Percentiles rank a stretch among this genome's conserved stretches.
Evolutionary conservation across 1,140 invertebrate genomes (phyloP).

Genomic region (Danaus melanippus): DNA sequence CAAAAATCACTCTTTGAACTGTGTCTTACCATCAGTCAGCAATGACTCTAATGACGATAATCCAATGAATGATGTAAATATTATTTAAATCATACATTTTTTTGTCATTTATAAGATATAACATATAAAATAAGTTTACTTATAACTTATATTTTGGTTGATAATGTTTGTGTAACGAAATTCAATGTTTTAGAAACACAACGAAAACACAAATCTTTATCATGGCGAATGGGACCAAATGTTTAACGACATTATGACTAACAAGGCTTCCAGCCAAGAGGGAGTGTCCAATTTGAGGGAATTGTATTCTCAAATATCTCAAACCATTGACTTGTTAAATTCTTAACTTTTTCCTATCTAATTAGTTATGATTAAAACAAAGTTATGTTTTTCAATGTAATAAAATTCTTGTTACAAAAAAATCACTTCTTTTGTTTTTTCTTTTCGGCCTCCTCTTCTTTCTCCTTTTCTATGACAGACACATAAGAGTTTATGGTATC

Average conservation of each 20-base stretch:
- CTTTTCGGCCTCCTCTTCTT: slow-evolving; percentile 97
- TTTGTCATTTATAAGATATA: slow-evolving; percentile 9
- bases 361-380: slow-evolving; percentile 12
- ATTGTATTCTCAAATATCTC: slow-evolving; percentile 63
- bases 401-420: slow-evolving; percentile 42
- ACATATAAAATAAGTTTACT: background rate
- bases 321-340: slow-evolving; percentile 64
- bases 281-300: slow-evolving; percentile 62
- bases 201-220: slow-evolving; percentile 44
- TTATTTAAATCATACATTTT: slow-evolving; percentile 2
- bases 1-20: slow-evolving; percentile 52
- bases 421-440: slow-evolving; percentile 94
- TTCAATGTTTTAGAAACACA: slow-evolving; percentile 39
- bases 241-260: slow-evolving; percentile 62
- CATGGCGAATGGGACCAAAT: slow-evolving; percentile 68
- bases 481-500: slow-evolving; percentile 95
- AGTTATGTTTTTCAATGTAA: slow-evolving; percentile 44
- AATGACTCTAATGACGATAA: slow-evolving; percentile 55
- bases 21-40: slow-evolving; percentile 56
- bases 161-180: slow-evolving; percentile 9
- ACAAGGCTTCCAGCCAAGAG: slow-evolving; percentile 50
- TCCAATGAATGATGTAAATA: slow-evolving; percentile 41
- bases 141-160: slow-evolving; percentile 5
- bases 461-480: slow-evolving; percentile 96
- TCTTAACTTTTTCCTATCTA: slow-evolving; percentile 26